Evolutionary conservation across 2,797 vertebrate species (phyloP).

Genomic region (Sardinella longiceps): DNA sequence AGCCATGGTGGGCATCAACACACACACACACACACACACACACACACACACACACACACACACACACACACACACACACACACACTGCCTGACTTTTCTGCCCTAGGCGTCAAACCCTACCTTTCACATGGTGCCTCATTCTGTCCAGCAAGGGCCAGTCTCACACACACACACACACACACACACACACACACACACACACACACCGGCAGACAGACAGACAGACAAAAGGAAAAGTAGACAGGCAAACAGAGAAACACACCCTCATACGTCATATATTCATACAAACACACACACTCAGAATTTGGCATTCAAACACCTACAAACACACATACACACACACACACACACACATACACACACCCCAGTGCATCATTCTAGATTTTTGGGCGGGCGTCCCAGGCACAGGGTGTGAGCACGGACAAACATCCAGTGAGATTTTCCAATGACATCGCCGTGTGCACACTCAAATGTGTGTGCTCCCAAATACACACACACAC

Average conservation of each 20-base stretch:
- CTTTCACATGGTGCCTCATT: neutral
- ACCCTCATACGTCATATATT: neutral
- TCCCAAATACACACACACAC: too few relatives aligned
- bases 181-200: neutral
- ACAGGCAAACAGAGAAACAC: neutral
- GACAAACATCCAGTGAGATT: constrained; percentile 3
- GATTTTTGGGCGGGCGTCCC: neutral
- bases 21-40: too few relatives aligned
- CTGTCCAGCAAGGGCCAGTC: neutral
- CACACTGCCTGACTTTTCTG: neutral
- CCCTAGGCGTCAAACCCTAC: neutral
- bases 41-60: too few relatives aligned
- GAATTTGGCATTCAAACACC: neutral
- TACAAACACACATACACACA: too few relatives aligned
- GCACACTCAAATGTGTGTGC: too few relatives aligned
- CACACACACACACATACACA: neutral
- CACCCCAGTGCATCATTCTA: neutral
- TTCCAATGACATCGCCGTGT: constrained; percentile 13
- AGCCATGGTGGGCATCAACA: too few relatives aligned
- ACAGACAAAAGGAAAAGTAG: neutral
- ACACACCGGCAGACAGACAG: neutral
- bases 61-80: too few relatives aligned
- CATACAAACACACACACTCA: neutral
- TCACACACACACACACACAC: neutral
- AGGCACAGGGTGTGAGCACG: constrained; percentile 1